Evolutionary conservation across 1,140 invertebrate genomes (phyloP).

Genomic region (Hydropsyche tenuis): DNA sequence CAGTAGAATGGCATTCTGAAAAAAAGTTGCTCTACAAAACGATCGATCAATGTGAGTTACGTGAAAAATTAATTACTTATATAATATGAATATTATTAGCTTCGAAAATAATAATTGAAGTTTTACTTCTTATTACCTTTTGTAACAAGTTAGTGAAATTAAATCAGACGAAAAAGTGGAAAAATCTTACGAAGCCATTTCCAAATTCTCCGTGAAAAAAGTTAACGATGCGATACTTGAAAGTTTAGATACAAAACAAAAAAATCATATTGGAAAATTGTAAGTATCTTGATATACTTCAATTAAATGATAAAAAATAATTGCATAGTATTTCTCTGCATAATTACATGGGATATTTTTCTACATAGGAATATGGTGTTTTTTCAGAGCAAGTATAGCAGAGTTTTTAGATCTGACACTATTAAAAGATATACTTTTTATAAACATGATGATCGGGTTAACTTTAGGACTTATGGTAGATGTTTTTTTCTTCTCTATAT

Average conservation of each 20-base stretch:
- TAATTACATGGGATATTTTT: neutral
- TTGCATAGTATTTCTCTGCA: neutral
- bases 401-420: slow-evolving; percentile 19
- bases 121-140: no score
- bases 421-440: slow-evolving; percentile 17
- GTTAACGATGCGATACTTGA: neutral
- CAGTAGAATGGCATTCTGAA: slow-evolving; percentile 36
- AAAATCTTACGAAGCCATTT: no score
- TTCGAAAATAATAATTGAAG: no score
- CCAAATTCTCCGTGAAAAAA: slow-evolving; percentile 1
- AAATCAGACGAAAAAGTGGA: no score
- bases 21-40: neutral
- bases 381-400: slow-evolving; percentile 22
- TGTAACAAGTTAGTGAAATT: no score
- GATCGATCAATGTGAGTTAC: neutral
- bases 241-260: neutral
- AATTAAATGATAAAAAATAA: neutral
- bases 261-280: neutral
- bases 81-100: no score
- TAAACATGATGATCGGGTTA: slow-evolving; percentile 19
- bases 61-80: no score
- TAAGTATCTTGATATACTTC: neutral
- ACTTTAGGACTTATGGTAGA: neutral
- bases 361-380: no score
- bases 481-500: slow-evolving; percentile 16